Evolutionary conservation across 2,113 vertebrate species (phyloP), one percentile per base, ranked within the genome.

Genomic region (Percopsis transmontana): DNA sequence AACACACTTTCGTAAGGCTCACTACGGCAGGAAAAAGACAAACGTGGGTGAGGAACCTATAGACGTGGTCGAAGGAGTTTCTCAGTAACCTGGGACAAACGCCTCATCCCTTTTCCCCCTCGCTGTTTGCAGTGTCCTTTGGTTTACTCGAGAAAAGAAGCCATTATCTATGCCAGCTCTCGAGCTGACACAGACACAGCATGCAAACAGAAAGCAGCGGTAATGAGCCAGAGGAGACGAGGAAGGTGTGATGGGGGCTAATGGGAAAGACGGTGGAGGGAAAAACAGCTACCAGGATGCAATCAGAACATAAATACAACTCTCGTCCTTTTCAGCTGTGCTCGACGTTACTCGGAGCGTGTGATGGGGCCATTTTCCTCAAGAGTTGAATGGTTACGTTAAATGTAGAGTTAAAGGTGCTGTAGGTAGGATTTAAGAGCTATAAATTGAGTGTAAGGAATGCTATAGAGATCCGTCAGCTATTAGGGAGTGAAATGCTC

Each of bases 211-310:
- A 59, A 70, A 59, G 57, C 52, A 10, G 2, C 47, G 0, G 11
- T 83, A 79, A 87, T 67, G 75, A 82, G 57, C 1, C 5, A 33
- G 58, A 72, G 78, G 82, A 68, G 78, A 85, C 71, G 78, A 85
- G n/a, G 45, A 77, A 47, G 20, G 58, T 55, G 39, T 61, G 44
- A 80, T 68, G 74, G 84, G 73, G 59, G 68, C 24, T 85, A 83
- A 85, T 85, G 58, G 66, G 24, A 80, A 69, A 58, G 70, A 72
- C 64, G 56, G 63, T 41, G 59, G 41, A 62, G 41, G 18, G 39
- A 18, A 69, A 67, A 55, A 64, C 56, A 54, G 42, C 33, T 62
- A 56, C 53, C 9, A 54, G 41, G 19, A 51, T 12, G 47, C 62
- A 77, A 69, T 74, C 60, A 64, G 42, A 72, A 57, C 19, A 54